A percentile compares a stretch with the other conserved stretches of the same genome.
phyloP scores from a whole-genome alignment of 2,888 invertebrate genomes.

The Buathra laborator region DNA sequence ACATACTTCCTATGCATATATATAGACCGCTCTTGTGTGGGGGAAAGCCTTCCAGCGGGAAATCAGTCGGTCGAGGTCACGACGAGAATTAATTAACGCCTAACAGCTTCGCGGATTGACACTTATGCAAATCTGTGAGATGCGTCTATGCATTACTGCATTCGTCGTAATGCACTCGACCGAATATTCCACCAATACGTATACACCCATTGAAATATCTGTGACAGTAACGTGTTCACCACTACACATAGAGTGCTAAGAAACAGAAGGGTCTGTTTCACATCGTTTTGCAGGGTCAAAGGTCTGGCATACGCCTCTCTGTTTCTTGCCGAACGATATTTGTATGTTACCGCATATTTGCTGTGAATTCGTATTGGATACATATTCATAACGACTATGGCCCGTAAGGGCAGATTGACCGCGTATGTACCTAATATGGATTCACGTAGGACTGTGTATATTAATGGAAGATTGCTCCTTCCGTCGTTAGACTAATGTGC shows the following conservation, averaged over 20 bases:
- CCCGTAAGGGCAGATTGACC: no score
- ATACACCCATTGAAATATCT: conserved; percentile 47
- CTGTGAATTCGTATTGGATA: no score
- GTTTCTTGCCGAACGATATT: no score
- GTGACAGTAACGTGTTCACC: conserved; percentile 57
- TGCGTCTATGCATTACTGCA: conserved; percentile 40
- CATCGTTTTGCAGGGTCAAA: no score
- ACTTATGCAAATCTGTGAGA: conserved; percentile 64
- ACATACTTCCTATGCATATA: conserved; percentile 14
- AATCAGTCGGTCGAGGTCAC: conserved; percentile 69
- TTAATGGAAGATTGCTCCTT: no score
- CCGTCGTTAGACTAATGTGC: no score
- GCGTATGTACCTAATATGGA: no score
- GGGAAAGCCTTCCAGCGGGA: conserved; percentile 62
- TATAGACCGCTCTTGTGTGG: conserved; percentile 15
- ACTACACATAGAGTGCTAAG: background rate
- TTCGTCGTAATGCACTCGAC: conserved; percentile 45
- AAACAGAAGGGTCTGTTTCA: no score
- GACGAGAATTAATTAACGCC: conserved; percentile 68
- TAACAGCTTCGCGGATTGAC: conserved; percentile 68
- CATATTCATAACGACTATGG: no score
- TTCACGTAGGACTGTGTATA: no score
- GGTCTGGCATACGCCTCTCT: no score
- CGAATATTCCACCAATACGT: conserved; percentile 53
- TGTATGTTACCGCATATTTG: no score